Percentiles rank a stretch among this genome's conserved stretches.
Conservation (phyloP, 1,140 invertebrate species). For the Popillia japonica region DNA sequence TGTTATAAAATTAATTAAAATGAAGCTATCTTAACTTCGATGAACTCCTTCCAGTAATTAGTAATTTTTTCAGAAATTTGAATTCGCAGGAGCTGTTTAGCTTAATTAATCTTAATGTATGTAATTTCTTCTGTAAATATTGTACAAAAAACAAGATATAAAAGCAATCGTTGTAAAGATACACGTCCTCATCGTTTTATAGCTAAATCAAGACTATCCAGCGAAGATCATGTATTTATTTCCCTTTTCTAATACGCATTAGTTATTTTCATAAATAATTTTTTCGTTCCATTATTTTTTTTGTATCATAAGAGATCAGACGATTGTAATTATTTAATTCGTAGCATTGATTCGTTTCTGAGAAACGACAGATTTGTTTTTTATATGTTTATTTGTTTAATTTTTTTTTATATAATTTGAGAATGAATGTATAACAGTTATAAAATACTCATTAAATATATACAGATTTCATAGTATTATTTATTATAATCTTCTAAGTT, state of each 20-base stretch:
- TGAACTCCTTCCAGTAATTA: neutral
- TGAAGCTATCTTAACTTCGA: neutral
- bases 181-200: neutral
- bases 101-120: neutral
- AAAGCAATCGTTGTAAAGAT: neutral
- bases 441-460: neutral
- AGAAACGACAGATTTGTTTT: neutral
- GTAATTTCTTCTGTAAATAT: neutral
- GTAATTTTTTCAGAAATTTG: neutral
- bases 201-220: neutral
- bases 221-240: neutral
- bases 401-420: neutral
- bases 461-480: conserved; percentile 15
- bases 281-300: neutral
- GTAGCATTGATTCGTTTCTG: neutral
- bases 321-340: neutral
- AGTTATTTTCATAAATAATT: neutral
- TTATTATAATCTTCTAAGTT: neutral
- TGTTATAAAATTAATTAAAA: neutral
- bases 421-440: neutral
- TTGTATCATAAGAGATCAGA: neutral
- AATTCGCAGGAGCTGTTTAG: neutral
- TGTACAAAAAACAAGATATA: neutral
- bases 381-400: neutral
- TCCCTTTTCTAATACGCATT: neutral